A percentile compares a stretch with the other conserved stretches of the same genome.
Conservation (phyloP, 2,797 vertebrate species). For the Bryconaethiops microstoma region DNA sequence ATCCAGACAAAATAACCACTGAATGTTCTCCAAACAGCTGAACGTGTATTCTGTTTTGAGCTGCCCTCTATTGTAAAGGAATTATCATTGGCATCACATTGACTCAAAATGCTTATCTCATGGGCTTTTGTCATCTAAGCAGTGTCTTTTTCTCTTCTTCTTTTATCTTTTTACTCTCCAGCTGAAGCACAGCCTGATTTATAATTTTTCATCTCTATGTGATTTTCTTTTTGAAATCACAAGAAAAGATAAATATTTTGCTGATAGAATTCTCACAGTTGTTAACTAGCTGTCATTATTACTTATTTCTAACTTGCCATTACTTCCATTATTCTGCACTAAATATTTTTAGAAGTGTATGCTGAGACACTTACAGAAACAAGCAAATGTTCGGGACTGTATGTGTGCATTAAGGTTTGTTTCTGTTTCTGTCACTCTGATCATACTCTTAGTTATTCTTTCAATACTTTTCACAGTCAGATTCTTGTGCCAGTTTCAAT, state of each 20-base stretch:
- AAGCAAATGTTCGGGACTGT: neutral
- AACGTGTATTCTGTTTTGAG: slow-evolving; percentile 56
- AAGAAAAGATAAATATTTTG: too few relatives aligned
- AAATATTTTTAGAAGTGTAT: neutral
- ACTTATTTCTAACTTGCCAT: too few relatives aligned
- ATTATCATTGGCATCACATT: slow-evolving; percentile 65
- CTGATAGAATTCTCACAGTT: too few relatives aligned
- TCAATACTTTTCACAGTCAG: slow-evolving; percentile 37
- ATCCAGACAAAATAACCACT: slow-evolving; percentile 73
- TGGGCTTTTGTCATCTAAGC: slow-evolving; percentile 51
- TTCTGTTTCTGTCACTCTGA: slow-evolving; percentile 30
- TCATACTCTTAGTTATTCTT: slow-evolving; percentile 27
- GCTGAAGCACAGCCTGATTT: neutral
- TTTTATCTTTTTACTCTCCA: slow-evolving; percentile 37
- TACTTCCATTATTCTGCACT: too few relatives aligned
- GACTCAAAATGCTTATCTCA: slow-evolving; percentile 66
- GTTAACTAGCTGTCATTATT: too few relatives aligned
- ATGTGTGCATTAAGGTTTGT: neutral
- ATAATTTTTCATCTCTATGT: neutral
- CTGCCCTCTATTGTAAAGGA: slow-evolving; percentile 43
- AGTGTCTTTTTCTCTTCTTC: slow-evolving; percentile 52
- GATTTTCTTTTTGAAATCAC: too few relatives aligned
- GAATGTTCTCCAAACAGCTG: slow-evolving; percentile 64
- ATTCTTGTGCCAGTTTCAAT: slow-evolving; percentile 55
- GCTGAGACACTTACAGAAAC: neutral